phyloP scores from a whole-genome alignment of 2,888 invertebrate genomes.

The Pecten maximus region DNA sequence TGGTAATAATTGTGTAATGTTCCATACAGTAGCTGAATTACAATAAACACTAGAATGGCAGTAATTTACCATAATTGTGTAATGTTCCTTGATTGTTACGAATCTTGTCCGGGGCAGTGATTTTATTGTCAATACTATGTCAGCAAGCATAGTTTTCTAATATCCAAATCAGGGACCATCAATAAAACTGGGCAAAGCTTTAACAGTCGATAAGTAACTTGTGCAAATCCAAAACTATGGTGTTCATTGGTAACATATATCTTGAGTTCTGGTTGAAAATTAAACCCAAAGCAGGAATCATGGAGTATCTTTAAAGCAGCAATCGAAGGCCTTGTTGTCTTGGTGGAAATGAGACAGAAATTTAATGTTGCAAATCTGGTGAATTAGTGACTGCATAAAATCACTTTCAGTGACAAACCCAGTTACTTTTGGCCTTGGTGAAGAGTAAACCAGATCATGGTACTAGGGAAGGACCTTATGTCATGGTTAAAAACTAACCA shows the following conservation, averaged over 20 bases:
- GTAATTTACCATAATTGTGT: conserved; percentile 17
- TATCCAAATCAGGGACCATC: not conserved
- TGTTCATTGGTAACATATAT: too few relatives aligned
- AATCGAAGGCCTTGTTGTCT: too few relatives aligned
- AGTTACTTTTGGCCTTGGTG: too few relatives aligned
- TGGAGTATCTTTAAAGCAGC: too few relatives aligned
- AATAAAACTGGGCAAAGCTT: not conserved
- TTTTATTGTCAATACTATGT: not conserved
- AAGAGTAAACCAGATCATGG: too few relatives aligned
- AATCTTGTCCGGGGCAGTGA: not conserved
- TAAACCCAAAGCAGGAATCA: not conserved
- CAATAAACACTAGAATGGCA: not conserved
- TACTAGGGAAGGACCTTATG: too few relatives aligned
- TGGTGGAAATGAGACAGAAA: too few relatives aligned
- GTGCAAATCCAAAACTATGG: not conserved
- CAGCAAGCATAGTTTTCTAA: not conserved
- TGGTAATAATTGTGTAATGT: conserved; percentile 21
- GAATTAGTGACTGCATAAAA: too few relatives aligned
- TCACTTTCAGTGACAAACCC: too few relatives aligned
- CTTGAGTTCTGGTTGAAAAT: not conserved
- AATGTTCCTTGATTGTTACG: too few relatives aligned
- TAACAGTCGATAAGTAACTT: not conserved
- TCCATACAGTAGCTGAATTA: not conserved
- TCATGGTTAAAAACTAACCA: too few relatives aligned
- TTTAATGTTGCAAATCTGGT: too few relatives aligned